Base-by-base conservation (phyloP, 2,888 invertebrate genomes). In the Marasmarcha lunaedactyla region DNA sequence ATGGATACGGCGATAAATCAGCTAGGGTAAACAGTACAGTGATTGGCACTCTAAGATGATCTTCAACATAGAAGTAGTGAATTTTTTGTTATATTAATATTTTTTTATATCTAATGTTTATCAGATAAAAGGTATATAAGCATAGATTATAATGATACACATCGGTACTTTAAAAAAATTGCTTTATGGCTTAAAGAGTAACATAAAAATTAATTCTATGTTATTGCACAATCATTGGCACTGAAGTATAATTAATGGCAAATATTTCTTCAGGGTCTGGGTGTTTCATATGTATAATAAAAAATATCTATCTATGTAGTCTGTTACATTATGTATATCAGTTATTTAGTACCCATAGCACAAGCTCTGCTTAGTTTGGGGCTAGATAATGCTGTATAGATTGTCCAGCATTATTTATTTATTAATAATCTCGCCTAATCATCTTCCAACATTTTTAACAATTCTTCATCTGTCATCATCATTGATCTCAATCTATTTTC, bases 211-310 rank as follows among this genome's bases (percentile, higher is more conserved):
- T 45, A 42, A 42, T 46, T 48, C 43, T 48, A 46, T 48, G 43
- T 26, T 45, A 46, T 42, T 46, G 46, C 45, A 46, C 45, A 46
- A 48, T 48, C 48, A 48, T 48, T 48, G 48, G 45, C 48, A 46
- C 43, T 43, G 37, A 46, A 48, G 48, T 45, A 48, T 45, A 48
- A 48, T 45, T 43, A 47, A 14, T 47, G 45, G 38, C 47, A 47
- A 45, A 45, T 37, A 46, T 45, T 46, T 46, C 44, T 46, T 42
- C 44, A 46, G 42, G 36, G 26, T 44, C 44, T 46, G 42, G 46
- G 44, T 44, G 42, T 40, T 38, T 27, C 45, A 41, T 43, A 6
- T 44, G 40, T 38, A 38, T 42, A 20, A 20, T 20, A n/a, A n/a
- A n/a, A n/a, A n/a, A n/a, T n/a, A n/a, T n/a, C n/a, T n/a, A n/a